These are phyloP conservation scores for Synergus itoensis DNA, from an alignment of 2,888 invertebrate genomes.

Conservation along the genomic window DNA sequence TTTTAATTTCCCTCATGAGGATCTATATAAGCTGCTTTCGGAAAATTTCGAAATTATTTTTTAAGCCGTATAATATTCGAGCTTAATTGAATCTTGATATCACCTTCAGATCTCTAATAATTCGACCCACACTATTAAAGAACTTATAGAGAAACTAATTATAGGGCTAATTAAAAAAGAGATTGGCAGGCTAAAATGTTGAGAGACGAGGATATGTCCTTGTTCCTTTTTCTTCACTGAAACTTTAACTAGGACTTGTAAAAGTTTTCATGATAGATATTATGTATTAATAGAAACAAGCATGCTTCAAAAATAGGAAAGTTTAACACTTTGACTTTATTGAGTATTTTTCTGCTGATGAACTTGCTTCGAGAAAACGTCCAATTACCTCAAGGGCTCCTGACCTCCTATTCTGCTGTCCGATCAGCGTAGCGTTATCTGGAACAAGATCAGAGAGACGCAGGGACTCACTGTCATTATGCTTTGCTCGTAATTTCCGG, in stretches of 20 bases:
- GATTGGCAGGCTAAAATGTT: not conserved
- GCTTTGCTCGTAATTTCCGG: slow-evolving; percentile 37
- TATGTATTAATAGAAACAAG: too few relatives aligned
- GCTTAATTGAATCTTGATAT: too few relatives aligned
- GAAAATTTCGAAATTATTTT: not conserved
- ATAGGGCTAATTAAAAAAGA: not conserved
- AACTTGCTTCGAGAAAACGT: slow-evolving; percentile 25
- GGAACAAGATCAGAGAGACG: slow-evolving; percentile 43
- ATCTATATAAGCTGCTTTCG: not conserved
- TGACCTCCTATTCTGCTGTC: slow-evolving; percentile 45
- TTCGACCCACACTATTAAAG: not conserved
- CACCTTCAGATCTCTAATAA: not conserved
- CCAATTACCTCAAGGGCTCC: slow-evolving; percentile 53
- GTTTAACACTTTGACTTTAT: not conserved
- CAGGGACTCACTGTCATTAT: slow-evolving; percentile 42
- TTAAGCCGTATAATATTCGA: too few relatives aligned
- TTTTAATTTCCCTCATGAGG: not conserved
- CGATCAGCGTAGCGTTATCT: slow-evolving; percentile 44
- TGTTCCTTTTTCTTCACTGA: not conserved
- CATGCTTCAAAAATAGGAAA: too few relatives aligned
- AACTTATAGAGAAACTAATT: not conserved
- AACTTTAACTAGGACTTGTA: not conserved
- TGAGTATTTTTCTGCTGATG: not conserved
- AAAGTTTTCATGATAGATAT: not conserved
- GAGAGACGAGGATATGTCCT: not conserved